A percentile compares a stretch with the other conserved stretches of the same genome.
Evolutionary conservation across 2,888 invertebrate genomes (phyloP).

Genomic region (Agriotes lineatus): DNA sequence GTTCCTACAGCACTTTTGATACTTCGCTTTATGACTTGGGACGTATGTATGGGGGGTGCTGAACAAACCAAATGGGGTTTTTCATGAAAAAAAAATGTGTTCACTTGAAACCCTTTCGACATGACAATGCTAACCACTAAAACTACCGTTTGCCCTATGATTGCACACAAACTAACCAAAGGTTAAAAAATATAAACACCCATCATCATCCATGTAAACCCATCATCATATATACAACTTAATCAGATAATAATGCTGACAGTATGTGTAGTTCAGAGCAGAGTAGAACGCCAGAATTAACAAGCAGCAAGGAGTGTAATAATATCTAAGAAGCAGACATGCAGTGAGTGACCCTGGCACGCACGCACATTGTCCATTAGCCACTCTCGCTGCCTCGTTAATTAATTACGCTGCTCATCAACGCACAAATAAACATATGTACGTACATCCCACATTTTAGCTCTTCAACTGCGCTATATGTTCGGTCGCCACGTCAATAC

Average conservation of each 20-base stretch:
- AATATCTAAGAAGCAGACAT: constrained; percentile 9
- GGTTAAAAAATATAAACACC: no score
- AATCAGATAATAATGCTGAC: background rate
- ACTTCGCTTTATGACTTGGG: no score
- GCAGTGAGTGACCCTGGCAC: constrained; percentile 37
- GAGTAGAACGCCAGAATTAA: background rate
- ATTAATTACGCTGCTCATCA: constrained; percentile 41
- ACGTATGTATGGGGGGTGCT: no score
- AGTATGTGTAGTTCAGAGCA: background rate
- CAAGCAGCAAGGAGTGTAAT: constrained; percentile 18
- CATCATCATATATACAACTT: no score
- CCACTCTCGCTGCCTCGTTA: constrained; percentile 37
- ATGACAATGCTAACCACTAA: no score
- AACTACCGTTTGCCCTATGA: no score
- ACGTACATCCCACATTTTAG: constrained; percentile 34
- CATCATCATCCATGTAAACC: no score
- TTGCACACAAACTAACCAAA: no score
- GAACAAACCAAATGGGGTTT: no score
- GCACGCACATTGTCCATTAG: constrained; percentile 43
- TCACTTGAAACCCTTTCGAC: no score
- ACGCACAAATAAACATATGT: constrained; percentile 42
- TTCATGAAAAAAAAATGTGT: no score
- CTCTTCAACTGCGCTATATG: constrained; percentile 6
- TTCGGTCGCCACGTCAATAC: constrained; percentile 23
- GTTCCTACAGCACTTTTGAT: no score